Conservation (phyloP, 2,113 vertebrate genomes). For the Chloebia gouldiae region DNA sequence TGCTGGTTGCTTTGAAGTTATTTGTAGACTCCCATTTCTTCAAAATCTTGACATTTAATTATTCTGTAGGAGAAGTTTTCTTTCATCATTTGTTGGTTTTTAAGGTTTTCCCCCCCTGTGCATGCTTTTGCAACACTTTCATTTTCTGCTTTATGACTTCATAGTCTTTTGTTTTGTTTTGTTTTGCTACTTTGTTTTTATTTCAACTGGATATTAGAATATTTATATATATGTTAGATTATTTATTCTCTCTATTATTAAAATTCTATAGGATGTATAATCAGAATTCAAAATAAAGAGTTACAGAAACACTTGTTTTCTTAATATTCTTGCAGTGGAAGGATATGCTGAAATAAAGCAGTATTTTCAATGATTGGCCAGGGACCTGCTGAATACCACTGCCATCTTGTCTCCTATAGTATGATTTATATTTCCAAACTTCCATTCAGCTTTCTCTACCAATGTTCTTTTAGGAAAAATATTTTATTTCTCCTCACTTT, state of each 20-base stretch:
- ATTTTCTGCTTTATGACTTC: slow-evolving; percentile 61
- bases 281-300: neutral
- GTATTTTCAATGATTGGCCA: neutral
- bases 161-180: neutral
- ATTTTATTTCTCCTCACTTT: neutral
- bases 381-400: neutral
- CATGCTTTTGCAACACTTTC: slow-evolving; percentile 44
- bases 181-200: neutral
- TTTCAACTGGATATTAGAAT: neutral
- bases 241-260: neutral
- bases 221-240: neutral
- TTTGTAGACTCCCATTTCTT: neutral
- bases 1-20: neutral
- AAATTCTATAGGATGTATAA: neutral
- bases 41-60: slow-evolving; percentile 33
- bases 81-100: slow-evolving; percentile 60
- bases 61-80: slow-evolving; percentile 25
- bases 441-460: neutral
- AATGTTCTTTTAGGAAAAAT: neutral
- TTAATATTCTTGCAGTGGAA: neutral
- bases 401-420: neutral
- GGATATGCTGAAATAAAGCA: neutral
- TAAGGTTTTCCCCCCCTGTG: slow-evolving; percentile 53
- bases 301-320: neutral
- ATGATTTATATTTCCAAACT: neutral